A percentile compares a stretch with the other conserved stretches of the same genome.
phyloP scores from a whole-genome alignment of 2,888 invertebrate species.

The Drosophila parthenogenetica region DNA sequence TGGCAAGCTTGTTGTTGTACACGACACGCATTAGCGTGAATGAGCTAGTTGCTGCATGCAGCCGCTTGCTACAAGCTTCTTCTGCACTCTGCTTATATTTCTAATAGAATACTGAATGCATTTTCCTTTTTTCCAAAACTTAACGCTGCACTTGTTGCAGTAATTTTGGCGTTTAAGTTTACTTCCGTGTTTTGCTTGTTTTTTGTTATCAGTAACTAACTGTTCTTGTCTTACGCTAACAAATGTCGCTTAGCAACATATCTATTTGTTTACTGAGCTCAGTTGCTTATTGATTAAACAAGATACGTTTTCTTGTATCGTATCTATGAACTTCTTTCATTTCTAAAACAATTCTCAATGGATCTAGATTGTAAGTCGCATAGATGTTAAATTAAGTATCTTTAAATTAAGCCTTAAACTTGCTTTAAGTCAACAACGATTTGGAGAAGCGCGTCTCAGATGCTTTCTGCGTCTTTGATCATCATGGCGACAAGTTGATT shows the following conservation, averaged over 20 bases:
- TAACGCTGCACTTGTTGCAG: slow-evolving; percentile 66
- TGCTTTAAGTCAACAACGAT: slow-evolving; percentile 87
- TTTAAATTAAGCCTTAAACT: neutral
- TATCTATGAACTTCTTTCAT: slow-evolving; percentile 5
- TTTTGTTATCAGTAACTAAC: too few species aligned
- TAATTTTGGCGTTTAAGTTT: slow-evolving; percentile 25
- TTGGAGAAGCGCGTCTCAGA: slow-evolving; percentile 93
- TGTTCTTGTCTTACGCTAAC: neutral
- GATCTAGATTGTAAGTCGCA: slow-evolving; percentile 67
- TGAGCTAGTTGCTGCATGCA: slow-evolving; percentile 68
- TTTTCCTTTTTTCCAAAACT: slow-evolving; percentile 45
- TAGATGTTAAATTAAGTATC: neutral
- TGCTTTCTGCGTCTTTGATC: slow-evolving; percentile 96
- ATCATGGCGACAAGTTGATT: slow-evolving; percentile 93
- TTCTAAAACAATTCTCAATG: slow-evolving; percentile 33
- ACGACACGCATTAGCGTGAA: slow-evolving; percentile 82
- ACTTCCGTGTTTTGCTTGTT: slow-evolving; percentile 53
- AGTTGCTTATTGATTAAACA: slow-evolving; percentile 29
- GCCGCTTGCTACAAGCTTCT: slow-evolving; percentile 32
- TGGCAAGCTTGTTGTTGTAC: slow-evolving; percentile 77
- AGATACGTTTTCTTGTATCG: neutral
- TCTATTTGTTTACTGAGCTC: slow-evolving; percentile 12
- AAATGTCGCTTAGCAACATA: slow-evolving; percentile 21
- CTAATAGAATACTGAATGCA: slow-evolving; percentile 70
- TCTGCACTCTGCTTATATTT: slow-evolving; percentile 10